Percentiles rank a stretch among this genome's conserved stretches.
Evolutionary conservation across 2,113 vertebrate species (phyloP).

Genomic region (Anolis carolinensis): DNA sequence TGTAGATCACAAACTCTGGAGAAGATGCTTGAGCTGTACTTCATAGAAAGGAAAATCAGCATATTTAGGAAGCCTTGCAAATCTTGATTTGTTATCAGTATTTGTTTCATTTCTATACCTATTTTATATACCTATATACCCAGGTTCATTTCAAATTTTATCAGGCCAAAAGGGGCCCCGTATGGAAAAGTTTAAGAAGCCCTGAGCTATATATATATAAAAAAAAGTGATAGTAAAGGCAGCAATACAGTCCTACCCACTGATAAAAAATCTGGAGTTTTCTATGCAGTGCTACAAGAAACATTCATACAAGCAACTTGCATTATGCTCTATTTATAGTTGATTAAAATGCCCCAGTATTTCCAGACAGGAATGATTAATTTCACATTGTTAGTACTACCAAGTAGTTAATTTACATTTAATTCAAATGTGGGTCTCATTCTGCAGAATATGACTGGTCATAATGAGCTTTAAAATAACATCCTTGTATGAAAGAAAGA

Average conservation of each 20-base stretch:
- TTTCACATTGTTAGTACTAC: constrained; percentile 24
- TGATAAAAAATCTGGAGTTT: background rate
- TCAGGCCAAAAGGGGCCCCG: too few relatives aligned
- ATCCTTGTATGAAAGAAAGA: constrained; percentile 26
- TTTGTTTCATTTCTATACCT: too few relatives aligned
- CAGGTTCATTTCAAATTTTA: too few relatives aligned
- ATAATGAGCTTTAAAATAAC: constrained; percentile 16
- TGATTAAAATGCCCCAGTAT: constrained; percentile 1
- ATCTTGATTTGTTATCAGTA: too few relatives aligned
- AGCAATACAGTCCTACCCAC: background rate
- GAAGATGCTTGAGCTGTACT: too few relatives aligned
- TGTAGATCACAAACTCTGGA: too few relatives aligned
- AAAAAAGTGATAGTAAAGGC: background rate
- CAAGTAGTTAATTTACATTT: constrained; percentile 37
- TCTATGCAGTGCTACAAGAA: background rate
- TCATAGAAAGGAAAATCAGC: too few relatives aligned
- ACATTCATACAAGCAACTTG: background rate
- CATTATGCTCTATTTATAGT: background rate
- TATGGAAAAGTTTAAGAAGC: too few relatives aligned
- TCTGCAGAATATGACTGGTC: constrained; percentile 8
- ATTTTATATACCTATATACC: too few relatives aligned
- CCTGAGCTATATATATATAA: too few relatives aligned
- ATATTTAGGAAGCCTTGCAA: too few relatives aligned
- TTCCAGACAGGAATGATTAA: background rate
- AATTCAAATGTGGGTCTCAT: constrained; percentile 32